Conservation (phyloP, 2,888 invertebrate genomes). For the Rhamnusium bicolor region DNA sequence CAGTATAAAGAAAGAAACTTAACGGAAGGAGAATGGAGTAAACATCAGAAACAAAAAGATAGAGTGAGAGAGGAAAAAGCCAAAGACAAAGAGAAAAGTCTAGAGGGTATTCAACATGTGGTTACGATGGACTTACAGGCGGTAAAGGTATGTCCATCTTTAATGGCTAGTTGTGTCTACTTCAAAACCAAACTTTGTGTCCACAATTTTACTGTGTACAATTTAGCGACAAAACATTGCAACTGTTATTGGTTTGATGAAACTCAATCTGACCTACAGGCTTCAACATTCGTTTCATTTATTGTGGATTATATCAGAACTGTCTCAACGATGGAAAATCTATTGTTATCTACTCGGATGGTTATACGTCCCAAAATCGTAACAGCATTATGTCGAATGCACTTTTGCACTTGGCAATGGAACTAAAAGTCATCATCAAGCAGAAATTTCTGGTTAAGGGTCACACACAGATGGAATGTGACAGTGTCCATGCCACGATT, state of each 20-base stretch:
- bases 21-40: conserved; percentile 46
- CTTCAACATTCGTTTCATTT: conserved; percentile 37
- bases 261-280: conserved; percentile 39
- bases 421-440: conserved; percentile 29
- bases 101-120: conserved; percentile 40
- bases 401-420: conserved; percentile 27
- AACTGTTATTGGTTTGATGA: conserved; percentile 56
- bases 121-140: conserved; percentile 52
- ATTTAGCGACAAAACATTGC: conserved; percentile 49
- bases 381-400: conserved; percentile 47
- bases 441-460: conserved; percentile 49
- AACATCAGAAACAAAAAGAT: conserved; percentile 45
- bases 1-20: conserved; percentile 52
- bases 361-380: conserved; percentile 50
- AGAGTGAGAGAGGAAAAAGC: conserved; percentile 51
- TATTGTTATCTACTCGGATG: conserved; percentile 46
- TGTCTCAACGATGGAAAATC: conserved; percentile 35
- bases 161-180: conserved; percentile 51
- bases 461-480: conserved; percentile 53
- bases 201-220: conserved; percentile 58
- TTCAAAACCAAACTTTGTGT: conserved; percentile 59
- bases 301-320: conserved; percentile 39
- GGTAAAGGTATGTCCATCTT: conserved; percentile 51
- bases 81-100: conserved; percentile 48
- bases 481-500: conserved; percentile 48